phyloP scores from a whole-genome alignment of 2,797 vertebrate genomes.

The Pachyuromys duprasi region DNA sequence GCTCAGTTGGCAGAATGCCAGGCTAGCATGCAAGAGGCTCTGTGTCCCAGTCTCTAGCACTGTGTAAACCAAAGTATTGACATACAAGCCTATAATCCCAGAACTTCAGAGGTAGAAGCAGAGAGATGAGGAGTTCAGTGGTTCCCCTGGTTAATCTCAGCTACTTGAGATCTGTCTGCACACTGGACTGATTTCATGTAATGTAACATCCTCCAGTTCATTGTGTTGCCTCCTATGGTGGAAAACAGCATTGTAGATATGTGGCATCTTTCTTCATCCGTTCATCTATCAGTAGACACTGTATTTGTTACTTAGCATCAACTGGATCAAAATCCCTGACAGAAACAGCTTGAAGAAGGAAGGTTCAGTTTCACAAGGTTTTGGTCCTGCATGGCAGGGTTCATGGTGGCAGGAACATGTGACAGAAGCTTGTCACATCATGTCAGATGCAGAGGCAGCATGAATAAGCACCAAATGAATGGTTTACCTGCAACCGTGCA shows the following conservation, averaged over 20 bases:
- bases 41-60: background rate
- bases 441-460: background rate
- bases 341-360: background rate
- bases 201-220: background rate
- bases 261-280: background rate
- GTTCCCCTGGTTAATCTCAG: background rate
- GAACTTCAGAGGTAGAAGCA: background rate
- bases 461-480: fast-evolving
- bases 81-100: background rate
- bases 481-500: constrained; percentile 95
- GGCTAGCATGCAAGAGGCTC: background rate
- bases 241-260: background rate
- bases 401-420: background rate
- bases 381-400: background rate
- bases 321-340: background rate
- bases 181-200: background rate
- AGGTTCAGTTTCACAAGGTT: background rate
- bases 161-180: background rate
- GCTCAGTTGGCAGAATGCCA: background rate
- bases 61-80: background rate
- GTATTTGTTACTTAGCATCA: background rate
- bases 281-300: background rate
- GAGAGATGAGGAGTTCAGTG: background rate
- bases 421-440: background rate
- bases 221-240: background rate